These are phyloP conservation scores for Aplocera efformata DNA, from an alignment of 2,888 invertebrate genomes.

Conservation along the genomic window DNA sequence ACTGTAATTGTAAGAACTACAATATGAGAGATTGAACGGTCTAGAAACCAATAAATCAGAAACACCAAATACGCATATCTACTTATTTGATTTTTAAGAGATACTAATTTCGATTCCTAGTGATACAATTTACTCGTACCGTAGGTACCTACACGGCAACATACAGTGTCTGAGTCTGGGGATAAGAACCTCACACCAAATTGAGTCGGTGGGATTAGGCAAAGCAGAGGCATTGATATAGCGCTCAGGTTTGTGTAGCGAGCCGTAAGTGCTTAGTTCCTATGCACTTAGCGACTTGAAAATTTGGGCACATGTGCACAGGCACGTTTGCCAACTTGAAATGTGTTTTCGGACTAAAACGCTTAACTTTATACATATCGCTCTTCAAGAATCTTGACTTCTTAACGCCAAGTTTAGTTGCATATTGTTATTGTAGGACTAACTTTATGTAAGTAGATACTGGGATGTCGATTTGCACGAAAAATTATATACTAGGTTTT, in stretches of 20 bases:
- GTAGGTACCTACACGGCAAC: no score
- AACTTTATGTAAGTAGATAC: no score
- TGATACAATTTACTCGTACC: no score
- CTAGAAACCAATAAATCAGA: no score
- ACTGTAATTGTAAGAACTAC: no score
- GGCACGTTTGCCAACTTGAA: slow-evolving; percentile 54
- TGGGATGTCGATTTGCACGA: no score
- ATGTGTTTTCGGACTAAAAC: slow-evolving; percentile 54
- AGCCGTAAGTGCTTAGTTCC: slow-evolving; percentile 25
- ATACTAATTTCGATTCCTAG: no score
- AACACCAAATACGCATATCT: no score
- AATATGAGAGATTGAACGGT: no score
- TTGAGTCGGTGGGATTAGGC: slow-evolving; percentile 21
- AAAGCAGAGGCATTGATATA: slow-evolving; percentile 18
- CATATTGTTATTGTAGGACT: neutral
- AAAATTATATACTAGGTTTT: no score
- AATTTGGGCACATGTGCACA: slow-evolving; percentile 52
- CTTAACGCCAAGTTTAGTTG: neutral
- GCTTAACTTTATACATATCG: slow-evolving; percentile 47
- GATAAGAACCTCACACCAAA: slow-evolving; percentile 4
- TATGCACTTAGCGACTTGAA: slow-evolving; percentile 40
- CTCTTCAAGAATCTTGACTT: slow-evolving; percentile 24
- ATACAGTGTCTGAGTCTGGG: slow-evolving; percentile 2
- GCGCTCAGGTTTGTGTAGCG: slow-evolving; percentile 5
- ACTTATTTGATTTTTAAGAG: no score